A percentile compares a stretch with the other conserved stretches of the same genome.
Conservation (phyloP, 2,797 vertebrate species). For the Labroides dimidiatus region DNA sequence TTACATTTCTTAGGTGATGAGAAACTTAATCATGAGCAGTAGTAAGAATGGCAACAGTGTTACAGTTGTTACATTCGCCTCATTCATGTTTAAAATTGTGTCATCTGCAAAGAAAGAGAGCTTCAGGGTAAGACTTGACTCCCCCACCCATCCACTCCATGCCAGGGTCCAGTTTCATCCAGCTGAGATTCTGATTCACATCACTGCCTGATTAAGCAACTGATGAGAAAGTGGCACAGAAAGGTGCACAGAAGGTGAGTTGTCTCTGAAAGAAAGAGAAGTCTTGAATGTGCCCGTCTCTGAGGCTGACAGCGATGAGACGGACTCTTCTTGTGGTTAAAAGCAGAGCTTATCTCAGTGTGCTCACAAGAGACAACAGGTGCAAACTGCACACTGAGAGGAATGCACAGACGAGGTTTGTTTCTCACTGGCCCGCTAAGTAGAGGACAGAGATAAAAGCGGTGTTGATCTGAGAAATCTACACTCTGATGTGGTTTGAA, state of each 20-base stretch:
- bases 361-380: constrained; percentile 64
- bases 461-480: constrained; percentile 48
- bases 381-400: constrained; percentile 54
- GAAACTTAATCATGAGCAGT: too few species aligned
- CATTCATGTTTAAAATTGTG: too few species aligned
- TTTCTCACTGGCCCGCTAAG: constrained; percentile 51
- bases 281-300: constrained; percentile 32
- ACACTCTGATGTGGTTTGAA: constrained; percentile 58
- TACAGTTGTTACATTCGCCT: too few species aligned
- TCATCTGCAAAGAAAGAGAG: too few species aligned
- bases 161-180: too few species aligned
- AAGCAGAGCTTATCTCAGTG: constrained; percentile 56
- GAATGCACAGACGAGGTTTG: constrained; percentile 44
- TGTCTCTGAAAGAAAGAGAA: constrained; percentile 46
- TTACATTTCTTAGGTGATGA: too few species aligned
- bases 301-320: constrained; percentile 34
- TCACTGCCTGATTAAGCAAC: too few species aligned
- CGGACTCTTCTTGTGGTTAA: constrained; percentile 46
- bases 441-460: constrained; percentile 62
- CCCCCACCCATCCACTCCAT: too few species aligned
- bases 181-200: too few species aligned
- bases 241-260: constrained; percentile 42
- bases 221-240: constrained; percentile 36
- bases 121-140: too few species aligned
- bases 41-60: too few species aligned